Percentiles rank a stretch among this genome's conserved stretches.
Conservation (phyloP, 2,113 vertebrate genomes). For the Chloropsis hardwickii region DNA sequence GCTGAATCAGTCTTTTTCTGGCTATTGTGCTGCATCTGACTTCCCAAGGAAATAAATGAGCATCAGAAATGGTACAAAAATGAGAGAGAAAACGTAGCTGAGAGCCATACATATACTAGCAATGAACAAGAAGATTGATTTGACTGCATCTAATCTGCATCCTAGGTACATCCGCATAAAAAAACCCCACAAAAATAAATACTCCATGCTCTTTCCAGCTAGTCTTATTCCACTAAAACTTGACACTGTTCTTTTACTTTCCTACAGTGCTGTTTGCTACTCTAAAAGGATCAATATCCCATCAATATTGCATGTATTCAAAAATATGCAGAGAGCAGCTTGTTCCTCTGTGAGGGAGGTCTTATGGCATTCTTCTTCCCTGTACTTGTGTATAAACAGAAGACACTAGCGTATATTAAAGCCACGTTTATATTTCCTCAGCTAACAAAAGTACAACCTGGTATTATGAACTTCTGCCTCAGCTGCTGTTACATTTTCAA, state of each 20-base stretch:
- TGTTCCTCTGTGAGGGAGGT: background rate
- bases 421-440: background rate
- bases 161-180: background rate
- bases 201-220: background rate
- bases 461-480: background rate
- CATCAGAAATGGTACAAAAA: background rate
- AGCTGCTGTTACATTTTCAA: background rate
- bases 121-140: background rate
- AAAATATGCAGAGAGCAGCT: background rate
- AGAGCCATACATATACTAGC: background rate
- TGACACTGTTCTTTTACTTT: background rate
- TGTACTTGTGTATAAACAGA: background rate
- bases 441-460: background rate
- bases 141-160: background rate
- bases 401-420: background rate
- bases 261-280: background rate
- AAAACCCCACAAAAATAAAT: background rate
- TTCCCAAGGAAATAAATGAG: background rate
- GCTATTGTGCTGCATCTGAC: background rate
- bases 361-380: background rate
- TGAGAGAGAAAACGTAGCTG: background rate
- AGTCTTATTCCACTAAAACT: background rate
- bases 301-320: background rate
- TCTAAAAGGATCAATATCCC: background rate
- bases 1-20: background rate